These are phyloP conservation scores for Chunga burmeisteri DNA, from an alignment of 2,113 vertebrate species.

Conservation along the genomic window DNA sequence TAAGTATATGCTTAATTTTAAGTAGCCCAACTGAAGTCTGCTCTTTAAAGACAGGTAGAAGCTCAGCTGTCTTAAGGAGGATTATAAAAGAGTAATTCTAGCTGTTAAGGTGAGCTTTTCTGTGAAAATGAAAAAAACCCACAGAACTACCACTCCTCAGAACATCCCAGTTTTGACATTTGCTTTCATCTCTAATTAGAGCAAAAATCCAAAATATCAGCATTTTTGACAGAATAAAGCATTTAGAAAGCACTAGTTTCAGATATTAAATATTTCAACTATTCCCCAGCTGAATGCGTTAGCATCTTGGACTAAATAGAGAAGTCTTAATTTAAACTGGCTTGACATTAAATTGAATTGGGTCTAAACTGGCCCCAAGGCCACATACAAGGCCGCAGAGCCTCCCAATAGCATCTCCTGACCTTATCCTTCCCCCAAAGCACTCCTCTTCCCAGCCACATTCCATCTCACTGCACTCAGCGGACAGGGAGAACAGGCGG, in stretches of 20 bases:
- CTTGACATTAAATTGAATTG: conserved; percentile 25
- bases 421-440: background rate
- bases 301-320: background rate
- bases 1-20: background rate
- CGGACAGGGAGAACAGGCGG: fast-evolving
- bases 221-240: background rate
- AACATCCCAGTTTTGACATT: background rate
- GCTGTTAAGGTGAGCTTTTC: background rate
- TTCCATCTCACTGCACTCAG: background rate
- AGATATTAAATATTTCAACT: background rate
- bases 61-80: background rate
- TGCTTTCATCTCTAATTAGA: conserved; percentile 1
- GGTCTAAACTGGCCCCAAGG: background rate
- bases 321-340: background rate
- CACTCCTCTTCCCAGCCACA: background rate
- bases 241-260: background rate
- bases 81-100: background rate
- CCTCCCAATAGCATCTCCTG: background rate
- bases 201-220: background rate
- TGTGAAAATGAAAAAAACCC: background rate
- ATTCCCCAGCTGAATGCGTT: background rate
- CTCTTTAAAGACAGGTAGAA: background rate
- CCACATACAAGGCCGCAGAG: fast-evolving
- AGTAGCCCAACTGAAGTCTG: background rate
- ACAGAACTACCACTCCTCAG: background rate